Percentiles rank a stretch among this genome's conserved stretches.
These are phyloP conservation scores for Excalfactoria chinensis DNA, from an alignment of 2,113 vertebrate species.

Conservation along the genomic window DNA sequence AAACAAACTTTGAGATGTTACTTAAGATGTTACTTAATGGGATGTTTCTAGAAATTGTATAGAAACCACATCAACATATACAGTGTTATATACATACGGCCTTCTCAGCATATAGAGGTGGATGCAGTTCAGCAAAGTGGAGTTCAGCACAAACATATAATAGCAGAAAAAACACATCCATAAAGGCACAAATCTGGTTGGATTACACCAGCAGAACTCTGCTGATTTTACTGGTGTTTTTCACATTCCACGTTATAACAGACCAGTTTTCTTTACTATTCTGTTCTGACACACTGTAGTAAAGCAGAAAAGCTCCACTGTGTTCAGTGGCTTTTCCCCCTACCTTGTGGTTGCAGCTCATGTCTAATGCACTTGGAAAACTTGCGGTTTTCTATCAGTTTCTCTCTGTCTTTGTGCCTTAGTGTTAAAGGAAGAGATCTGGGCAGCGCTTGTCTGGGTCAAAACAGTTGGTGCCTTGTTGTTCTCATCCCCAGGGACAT, in stretches of 20 bases:
- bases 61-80: neutral
- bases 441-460: neutral
- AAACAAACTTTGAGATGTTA: neutral
- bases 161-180: neutral
- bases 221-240: neutral
- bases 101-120: neutral
- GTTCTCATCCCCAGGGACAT: neutral
- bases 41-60: neutral
- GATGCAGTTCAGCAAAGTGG: neutral
- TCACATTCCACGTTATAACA: neutral
- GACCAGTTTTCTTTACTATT: neutral
- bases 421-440: neutral
- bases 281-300: neutral
- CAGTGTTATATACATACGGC: neutral
- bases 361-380: neutral
- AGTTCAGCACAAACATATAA: fast-evolving
- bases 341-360: neutral
- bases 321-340: fast-evolving
- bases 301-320: neutral
- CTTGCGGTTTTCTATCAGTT: neutral
- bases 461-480: fast-evolving
- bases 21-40: neutral
- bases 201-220: neutral
- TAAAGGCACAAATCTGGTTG: neutral
- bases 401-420: too few species aligned